Evolutionary conservation across 1,140 invertebrate species (phyloP).

Genomic region (Bombus difficillimus): DNA sequence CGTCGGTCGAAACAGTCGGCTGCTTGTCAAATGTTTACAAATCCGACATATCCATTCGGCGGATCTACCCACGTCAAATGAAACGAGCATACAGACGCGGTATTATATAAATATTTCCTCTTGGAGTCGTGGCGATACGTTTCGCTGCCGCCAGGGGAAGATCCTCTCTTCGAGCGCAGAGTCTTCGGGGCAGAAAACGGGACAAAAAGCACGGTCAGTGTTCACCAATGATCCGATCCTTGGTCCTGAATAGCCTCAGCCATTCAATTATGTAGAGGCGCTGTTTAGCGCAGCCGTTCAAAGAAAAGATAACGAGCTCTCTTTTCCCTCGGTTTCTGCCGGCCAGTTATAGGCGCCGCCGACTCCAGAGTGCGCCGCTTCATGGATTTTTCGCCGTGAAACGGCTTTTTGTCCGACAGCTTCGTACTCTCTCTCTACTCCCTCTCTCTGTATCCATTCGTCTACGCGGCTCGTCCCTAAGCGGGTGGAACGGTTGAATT

Average conservation of each 20-base stretch:
- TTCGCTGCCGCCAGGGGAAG: background rate
- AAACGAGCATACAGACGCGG: background rate
- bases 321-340: constrained; percentile 38
- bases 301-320: constrained; percentile 64
- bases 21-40: constrained; percentile 20
- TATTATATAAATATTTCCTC: constrained; percentile 28
- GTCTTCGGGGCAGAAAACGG: constrained; percentile 8
- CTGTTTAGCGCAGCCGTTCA: constrained; percentile 57
- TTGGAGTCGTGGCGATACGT: background rate
- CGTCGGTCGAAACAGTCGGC: background rate
- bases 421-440: background rate
- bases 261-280: constrained; percentile 65
- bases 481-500: constrained; percentile 24
- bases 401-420: constrained; percentile 22
- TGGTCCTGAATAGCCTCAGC: constrained; percentile 48
- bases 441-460: background rate
- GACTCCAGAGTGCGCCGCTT: constrained; percentile 39
- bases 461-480: constrained; percentile 3
- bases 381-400: constrained; percentile 41
- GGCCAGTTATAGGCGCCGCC: constrained; percentile 46
- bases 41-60: constrained; percentile 24
- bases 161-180: background rate
- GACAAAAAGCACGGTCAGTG: constrained; percentile 40
- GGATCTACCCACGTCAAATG: background rate
- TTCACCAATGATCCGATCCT: constrained; percentile 39